Conservation (phyloP, 2,888 invertebrate species). For the Strigamia crassipes region DNA sequence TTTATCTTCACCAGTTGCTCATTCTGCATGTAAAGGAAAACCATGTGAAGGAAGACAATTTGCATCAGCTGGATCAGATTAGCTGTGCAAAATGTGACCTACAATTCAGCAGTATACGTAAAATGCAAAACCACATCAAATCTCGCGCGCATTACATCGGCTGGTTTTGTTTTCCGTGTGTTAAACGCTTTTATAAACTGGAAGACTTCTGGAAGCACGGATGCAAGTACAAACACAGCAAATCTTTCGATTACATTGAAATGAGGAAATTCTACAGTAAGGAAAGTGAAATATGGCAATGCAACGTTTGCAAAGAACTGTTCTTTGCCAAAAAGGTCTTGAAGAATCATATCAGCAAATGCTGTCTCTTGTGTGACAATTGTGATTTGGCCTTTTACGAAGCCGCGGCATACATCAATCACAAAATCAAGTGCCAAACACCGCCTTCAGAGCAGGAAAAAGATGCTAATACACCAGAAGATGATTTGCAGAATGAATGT, state of each 20-base stretch:
- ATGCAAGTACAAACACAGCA: background rate
- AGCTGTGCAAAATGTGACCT: background rate
- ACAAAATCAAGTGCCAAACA: background rate
- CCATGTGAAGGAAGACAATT: background rate
- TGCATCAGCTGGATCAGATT: background rate
- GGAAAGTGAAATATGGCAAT: conserved; percentile 1
- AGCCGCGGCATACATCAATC: conserved; percentile 8
- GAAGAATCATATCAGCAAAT: background rate
- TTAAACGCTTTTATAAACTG: background rate
- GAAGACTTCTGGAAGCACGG: conserved; percentile 21
- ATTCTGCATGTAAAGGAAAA: background rate
- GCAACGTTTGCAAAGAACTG: background rate
- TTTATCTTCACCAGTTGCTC: background rate
- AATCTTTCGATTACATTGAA: background rate
- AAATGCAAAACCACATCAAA: conserved; percentile 14
- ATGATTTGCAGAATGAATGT: background rate
- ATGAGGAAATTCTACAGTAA: background rate
- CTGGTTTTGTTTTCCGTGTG: conserved; percentile 5
- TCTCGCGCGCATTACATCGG: conserved; percentile 12
- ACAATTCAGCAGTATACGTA: background rate
- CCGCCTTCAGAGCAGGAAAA: background rate
- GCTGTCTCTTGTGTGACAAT: background rate
- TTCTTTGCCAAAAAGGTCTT: background rate
- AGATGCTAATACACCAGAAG: background rate
- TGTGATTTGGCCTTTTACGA: conserved; percentile 12